A percentile compares a stretch with the other conserved stretches of the same genome.
phyloP scores from a whole-genome alignment of 2,888 invertebrate species.

The Drosophila cognata region DNA sequence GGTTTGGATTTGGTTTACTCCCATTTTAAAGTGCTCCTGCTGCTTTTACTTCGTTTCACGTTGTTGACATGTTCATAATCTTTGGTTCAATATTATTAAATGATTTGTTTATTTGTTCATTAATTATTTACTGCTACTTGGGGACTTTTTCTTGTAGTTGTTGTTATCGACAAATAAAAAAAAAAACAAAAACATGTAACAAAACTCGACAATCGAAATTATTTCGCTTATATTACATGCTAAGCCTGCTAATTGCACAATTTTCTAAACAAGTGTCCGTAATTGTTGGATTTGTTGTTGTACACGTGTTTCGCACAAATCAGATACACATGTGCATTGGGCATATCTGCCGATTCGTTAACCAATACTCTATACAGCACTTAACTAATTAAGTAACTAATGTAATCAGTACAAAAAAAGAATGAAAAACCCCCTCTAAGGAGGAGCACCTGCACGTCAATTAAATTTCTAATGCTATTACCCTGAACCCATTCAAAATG shows the following conservation, averaged over 20 bases:
- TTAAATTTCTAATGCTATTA: constrained; percentile 21
- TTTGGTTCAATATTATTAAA: constrained; percentile 37
- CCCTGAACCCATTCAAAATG: neutral
- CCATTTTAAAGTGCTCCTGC: neutral
- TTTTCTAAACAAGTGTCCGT: constrained; percentile 20
- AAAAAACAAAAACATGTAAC: constrained; percentile 6
- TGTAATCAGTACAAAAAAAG: constrained; percentile 14
- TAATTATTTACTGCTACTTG: constrained; percentile 35
- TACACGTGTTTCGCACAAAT: constrained; percentile 35
- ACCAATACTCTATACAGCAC: constrained; percentile 2
- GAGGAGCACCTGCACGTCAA: constrained; percentile 15
- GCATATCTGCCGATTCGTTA: constrained; percentile 13
- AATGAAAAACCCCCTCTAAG: constrained; percentile 43
- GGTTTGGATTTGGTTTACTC: neutral
- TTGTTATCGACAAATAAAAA: constrained; percentile 29
- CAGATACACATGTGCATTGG: constrained; percentile 8
- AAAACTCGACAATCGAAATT: constrained; percentile 39
- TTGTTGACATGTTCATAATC: constrained; percentile 59
- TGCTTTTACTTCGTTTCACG: constrained; percentile 10
- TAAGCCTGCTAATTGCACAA: constrained; percentile 38
- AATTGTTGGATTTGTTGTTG: neutral
- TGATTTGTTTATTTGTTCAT: constrained; percentile 61
- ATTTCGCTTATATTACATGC: constrained; percentile 27
- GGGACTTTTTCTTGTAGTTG: constrained; percentile 44
- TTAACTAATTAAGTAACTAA: constrained; percentile 15